phyloP scores from a whole-genome alignment of 2,888 invertebrate species.

The Mesorhabditis belari region DNA sequence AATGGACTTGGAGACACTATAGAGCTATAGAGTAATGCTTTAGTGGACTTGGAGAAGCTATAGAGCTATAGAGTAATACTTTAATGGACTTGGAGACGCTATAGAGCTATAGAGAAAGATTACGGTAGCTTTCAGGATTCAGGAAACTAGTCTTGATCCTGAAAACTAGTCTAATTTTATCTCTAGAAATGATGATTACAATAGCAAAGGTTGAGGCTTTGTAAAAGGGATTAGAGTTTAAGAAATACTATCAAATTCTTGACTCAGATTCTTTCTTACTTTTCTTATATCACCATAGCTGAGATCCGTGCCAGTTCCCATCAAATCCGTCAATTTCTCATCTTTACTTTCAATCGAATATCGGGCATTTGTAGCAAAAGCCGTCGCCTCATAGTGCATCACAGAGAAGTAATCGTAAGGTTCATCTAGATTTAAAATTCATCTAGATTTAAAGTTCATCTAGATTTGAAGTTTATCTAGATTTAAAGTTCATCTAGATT shows the following conservation, averaged over 20 bases:
- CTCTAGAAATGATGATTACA: background rate
- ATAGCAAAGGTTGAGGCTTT: background rate
- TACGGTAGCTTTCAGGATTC: no score
- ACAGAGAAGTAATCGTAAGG: slow-evolving; percentile 50
- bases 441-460: slow-evolving; percentile 41
- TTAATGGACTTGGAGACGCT: background rate
- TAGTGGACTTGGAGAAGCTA: no score
- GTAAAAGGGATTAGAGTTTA: background rate
- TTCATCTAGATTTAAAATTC: slow-evolving; percentile 44
- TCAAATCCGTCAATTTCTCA: slow-evolving; percentile 48
- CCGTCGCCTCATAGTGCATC: slow-evolving; percentile 51
- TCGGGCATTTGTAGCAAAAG: slow-evolving; percentile 50
- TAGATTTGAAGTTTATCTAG: slow-evolving; percentile 1
- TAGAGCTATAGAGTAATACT: no score
- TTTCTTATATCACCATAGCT: slow-evolving; percentile 48
- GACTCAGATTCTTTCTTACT: slow-evolving; percentile 21
- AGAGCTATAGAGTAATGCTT: background rate
- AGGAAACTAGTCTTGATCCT: no score
- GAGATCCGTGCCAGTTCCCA: slow-evolving; percentile 48
- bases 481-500: no score
- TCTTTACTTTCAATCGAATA: slow-evolving; percentile 49
- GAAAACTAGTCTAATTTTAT: no score
- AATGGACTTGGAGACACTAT: background rate
- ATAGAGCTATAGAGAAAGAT: background rate
- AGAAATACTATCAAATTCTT: no score